A percentile compares a stretch with the other conserved stretches of the same genome.
phyloP scores from a whole-genome alignment of 2,113 vertebrate species.

The Tauraco erythrolophus region DNA sequence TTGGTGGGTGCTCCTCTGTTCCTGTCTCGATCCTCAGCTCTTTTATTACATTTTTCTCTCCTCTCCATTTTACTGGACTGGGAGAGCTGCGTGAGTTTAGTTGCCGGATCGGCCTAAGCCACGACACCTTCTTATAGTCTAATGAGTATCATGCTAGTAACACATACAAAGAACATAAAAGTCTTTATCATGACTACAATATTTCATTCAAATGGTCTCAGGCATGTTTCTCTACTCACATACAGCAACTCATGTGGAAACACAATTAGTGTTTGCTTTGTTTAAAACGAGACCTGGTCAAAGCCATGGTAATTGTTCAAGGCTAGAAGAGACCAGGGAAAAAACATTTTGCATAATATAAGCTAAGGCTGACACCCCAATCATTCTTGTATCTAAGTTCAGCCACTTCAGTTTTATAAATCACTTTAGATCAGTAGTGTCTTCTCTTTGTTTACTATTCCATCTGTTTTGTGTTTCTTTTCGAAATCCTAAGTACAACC shows the following conservation, averaged over 20 bases:
- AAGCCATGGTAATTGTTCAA: background rate
- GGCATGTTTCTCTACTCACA: background rate
- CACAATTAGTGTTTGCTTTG: background rate
- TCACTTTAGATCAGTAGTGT: background rate
- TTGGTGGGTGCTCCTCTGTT: no score
- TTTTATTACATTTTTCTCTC: no score
- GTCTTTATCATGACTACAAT: background rate
- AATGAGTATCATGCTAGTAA: background rate
- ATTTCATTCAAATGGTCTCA: background rate
- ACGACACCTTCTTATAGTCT: no score
- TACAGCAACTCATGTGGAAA: background rate
- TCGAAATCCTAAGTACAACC: background rate
- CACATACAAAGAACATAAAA: background rate
- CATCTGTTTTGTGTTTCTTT: background rate
- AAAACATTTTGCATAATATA: background rate
- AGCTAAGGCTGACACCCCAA: background rate
- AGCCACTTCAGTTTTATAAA: background rate
- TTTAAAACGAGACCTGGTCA: background rate
- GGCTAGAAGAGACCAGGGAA: background rate
- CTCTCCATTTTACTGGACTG: no score
- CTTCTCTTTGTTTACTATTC: background rate
- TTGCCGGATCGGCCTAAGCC: no score
- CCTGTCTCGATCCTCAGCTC: no score
- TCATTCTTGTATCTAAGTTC: background rate
- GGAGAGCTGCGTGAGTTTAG: no score